These are phyloP conservation scores for Formica exsecta DNA, from an alignment of 1,140 invertebrate genomes.

Conservation along the genomic window DNA sequence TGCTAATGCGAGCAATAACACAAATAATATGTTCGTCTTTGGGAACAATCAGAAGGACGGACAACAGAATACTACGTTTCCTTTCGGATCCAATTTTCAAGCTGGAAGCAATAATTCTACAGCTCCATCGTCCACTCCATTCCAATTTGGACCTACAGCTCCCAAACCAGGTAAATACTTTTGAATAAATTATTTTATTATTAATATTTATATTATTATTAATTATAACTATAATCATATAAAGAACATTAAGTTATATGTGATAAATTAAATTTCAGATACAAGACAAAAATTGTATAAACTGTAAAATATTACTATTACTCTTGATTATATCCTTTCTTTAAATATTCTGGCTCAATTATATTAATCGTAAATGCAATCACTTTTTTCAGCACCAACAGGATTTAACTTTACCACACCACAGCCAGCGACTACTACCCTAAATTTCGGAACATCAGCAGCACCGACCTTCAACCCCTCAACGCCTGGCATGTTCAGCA, in stretches of 20 bases:
- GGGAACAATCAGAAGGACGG: constrained; percentile 63
- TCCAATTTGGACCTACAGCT: constrained; percentile 79
- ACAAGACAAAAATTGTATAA: not conserved
- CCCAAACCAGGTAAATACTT: constrained; percentile 76
- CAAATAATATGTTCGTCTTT: constrained; percentile 69
- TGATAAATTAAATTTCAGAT: not conserved
- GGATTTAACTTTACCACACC: constrained; percentile 82
- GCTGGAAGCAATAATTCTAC: constrained; percentile 60
- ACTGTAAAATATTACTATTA: not conserved
- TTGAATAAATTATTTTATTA: constrained; percentile 3
- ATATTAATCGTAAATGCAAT: not conserved
- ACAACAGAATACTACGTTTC: constrained; percentile 61
- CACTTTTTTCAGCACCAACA: constrained; percentile 39
- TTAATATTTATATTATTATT: constrained; percentile 11
- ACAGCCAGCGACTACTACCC: constrained; percentile 63
- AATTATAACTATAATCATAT: not conserved
- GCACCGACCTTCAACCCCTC: constrained; percentile 75
- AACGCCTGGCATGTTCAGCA: constrained; percentile 83
- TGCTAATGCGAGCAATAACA: constrained; percentile 32
- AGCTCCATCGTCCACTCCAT: constrained; percentile 62
- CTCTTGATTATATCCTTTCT: not conserved
- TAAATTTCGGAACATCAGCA: constrained; percentile 74
- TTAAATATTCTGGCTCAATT: not conserved
- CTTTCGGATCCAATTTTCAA: constrained; percentile 69
- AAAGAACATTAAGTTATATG: not conserved